Conservation (phyloP, 2,113 vertebrate genomes). For the mouse (Mus musculus) region DNA sequence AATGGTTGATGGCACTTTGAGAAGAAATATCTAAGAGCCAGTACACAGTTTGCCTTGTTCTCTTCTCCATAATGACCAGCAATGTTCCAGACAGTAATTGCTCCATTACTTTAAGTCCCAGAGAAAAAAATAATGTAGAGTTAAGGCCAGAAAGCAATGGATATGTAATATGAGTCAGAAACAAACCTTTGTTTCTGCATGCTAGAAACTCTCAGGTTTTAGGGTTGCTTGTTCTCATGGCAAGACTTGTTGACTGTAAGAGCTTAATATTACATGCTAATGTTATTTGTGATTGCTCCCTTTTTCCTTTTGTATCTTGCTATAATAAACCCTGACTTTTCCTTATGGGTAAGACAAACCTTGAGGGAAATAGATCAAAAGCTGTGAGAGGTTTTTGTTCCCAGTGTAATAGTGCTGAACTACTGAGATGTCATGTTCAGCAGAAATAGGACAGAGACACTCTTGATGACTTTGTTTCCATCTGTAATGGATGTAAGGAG, state of each 20-base stretch:
- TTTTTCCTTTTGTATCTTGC: not conserved
- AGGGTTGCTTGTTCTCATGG: conserved; percentile 9
- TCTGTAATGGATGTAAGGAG: not conserved
- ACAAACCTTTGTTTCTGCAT: not conserved
- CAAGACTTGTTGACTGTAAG: not conserved
- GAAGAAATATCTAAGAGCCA: conserved; percentile 27
- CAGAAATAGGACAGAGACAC: not conserved
- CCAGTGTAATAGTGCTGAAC: not conserved
- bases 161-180: conserved; percentile 12
- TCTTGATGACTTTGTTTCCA: not conserved
- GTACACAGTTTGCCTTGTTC: not conserved
- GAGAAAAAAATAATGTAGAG: conserved; percentile 28
- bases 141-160: not conserved
- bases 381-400: not conserved
- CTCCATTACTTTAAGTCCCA: not conserved
- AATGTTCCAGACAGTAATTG: conserved; percentile 11
- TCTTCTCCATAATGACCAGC: not conserved
- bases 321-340: not conserved
- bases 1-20: not conserved
- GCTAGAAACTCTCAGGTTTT: not conserved
- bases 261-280: not conserved
- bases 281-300: not conserved
- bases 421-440: not conserved
- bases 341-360: not conserved
- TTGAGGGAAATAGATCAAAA: not conserved